phyloP scores from a whole-genome alignment of 2,113 vertebrate species.

The Tichodroma muraria region DNA sequence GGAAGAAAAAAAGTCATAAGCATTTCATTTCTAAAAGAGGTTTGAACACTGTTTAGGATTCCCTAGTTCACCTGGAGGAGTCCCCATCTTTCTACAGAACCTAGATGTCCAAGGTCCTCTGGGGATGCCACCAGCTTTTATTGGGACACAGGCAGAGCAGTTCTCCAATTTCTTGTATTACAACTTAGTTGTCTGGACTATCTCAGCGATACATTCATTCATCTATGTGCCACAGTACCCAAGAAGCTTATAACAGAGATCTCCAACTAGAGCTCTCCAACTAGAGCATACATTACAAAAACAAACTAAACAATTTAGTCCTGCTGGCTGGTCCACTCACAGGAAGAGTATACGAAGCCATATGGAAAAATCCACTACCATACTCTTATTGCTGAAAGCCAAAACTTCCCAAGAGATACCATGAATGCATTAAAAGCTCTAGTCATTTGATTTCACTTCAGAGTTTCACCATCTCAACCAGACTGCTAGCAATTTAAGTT shows the following conservation, averaged over 20 bases:
- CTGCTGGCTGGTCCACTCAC: not conserved
- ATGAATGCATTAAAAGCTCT: not conserved
- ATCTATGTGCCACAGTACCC: not conserved
- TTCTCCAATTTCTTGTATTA: not conserved
- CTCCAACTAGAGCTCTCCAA: not conserved
- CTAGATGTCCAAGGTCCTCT: not conserved
- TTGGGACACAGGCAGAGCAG: not conserved
- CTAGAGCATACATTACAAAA: not conserved
- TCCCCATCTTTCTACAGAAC: not conserved
- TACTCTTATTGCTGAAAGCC: not conserved
- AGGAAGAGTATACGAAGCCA: not conserved
- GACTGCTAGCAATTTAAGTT: not conserved
- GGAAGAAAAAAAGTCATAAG: accelerated
- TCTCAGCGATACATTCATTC: not conserved
- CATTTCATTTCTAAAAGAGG: not conserved
- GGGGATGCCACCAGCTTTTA: not conserved
- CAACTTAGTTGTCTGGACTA: not conserved
- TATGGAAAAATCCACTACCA: conserved; percentile 25
- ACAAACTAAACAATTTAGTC: not conserved
- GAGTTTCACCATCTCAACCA: not conserved
- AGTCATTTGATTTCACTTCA: not conserved
- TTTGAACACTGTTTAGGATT: not conserved
- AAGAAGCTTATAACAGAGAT: not conserved
- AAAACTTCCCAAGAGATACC: conserved; percentile 7
- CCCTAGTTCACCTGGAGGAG: not conserved